These are phyloP conservation scores for Leptopterna dolabrata DNA, from an alignment of 2,888 invertebrate species.

Conservation along the genomic window DNA sequence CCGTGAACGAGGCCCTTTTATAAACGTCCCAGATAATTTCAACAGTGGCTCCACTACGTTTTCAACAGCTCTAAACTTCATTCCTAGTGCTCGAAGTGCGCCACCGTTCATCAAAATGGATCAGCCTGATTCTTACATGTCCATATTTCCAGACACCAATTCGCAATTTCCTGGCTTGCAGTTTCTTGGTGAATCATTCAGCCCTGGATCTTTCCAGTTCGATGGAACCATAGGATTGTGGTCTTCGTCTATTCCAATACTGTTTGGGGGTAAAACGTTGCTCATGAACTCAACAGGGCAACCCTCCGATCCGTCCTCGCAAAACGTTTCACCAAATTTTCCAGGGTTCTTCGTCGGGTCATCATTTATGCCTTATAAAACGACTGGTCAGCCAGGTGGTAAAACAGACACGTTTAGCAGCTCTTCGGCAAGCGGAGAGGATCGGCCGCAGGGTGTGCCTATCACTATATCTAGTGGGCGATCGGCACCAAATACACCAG, in stretches of 20 bases:
- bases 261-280: neutral
- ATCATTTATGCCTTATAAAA: no score
- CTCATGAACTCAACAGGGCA: neutral
- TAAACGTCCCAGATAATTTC: no score
- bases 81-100: neutral
- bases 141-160: neutral
- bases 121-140: neutral
- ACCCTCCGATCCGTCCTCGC: neutral
- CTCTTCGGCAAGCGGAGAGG: no score
- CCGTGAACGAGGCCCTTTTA: no score
- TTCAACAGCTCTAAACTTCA: no score
- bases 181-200: neutral
- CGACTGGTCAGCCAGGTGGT: no score
- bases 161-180: neutral
- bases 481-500: no score
- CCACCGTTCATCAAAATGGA: neutral
- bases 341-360: neutral
- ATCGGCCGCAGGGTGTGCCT: no score
- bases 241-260: neutral
- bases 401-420: no score
- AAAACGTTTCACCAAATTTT: neutral
- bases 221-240: neutral
- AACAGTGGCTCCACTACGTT: no score
- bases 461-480: no score
- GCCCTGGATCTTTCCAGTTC: neutral